These are phyloP conservation scores for Alligator mississippiensis DNA, from an alignment of 2,113 vertebrate genomes.

Conservation along the genomic window DNA sequence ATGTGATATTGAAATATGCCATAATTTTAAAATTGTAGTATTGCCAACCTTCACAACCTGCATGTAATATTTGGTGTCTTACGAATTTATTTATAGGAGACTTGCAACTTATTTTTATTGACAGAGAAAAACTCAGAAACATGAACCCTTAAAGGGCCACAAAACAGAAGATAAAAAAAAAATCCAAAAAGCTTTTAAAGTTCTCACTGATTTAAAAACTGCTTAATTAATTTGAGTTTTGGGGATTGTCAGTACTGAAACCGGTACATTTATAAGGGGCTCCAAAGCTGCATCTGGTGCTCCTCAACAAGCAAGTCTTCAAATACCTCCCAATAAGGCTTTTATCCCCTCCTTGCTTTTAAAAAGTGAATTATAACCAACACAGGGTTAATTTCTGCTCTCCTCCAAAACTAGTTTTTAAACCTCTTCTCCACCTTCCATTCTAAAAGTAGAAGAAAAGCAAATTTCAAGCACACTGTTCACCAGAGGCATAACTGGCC, in stretches of 20 bases:
- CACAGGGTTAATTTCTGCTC: no score
- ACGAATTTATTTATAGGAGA: background rate
- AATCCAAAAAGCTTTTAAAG: background rate
- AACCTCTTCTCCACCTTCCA: background rate
- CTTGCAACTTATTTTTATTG: background rate
- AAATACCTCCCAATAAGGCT: no score
- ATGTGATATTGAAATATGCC: background rate
- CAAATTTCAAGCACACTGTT: background rate
- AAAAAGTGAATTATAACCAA: no score
- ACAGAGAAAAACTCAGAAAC: background rate
- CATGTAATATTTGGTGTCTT: background rate
- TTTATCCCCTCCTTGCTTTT: no score
- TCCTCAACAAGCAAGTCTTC: no score
- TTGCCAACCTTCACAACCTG: background rate
- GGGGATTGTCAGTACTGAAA: no score
- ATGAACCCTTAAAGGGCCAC: background rate
- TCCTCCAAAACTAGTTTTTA: no score
- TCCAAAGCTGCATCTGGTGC: no score
- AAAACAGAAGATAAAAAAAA: background rate
- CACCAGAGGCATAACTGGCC: no score
- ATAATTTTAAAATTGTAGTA: background rate
- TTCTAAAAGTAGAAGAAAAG: background rate
- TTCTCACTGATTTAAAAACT: background rate
- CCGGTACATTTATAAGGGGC: no score
- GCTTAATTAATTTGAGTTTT: no score